Base-by-base conservation (phyloP, 2,888 invertebrate species). In the Pheosia tremula region DNA sequence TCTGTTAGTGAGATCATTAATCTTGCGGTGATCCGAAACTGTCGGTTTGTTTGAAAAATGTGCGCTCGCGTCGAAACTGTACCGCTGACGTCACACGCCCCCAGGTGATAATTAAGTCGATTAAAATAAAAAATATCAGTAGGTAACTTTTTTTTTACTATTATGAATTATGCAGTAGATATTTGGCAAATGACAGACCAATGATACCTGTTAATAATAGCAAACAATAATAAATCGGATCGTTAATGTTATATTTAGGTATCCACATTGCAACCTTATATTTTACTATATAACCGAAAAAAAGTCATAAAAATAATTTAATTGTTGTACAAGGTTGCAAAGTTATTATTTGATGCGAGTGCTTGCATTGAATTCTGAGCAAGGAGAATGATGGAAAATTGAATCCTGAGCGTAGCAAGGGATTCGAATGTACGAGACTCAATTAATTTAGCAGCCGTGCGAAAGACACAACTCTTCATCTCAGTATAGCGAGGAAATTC, bases 1-100 rank as follows among this genome's bases (percentile, higher is more conserved):
- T 83, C 85, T 81, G 86, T 87, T 87, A 83, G 80, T 78, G 74
- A 82, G 81, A 81, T 84, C 86, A 85, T 91, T 89, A 88, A 88
- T 90, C 89, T 86, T 83, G 62, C 61, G 71, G 69, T 83, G 87
- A 85, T 85, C 86, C 82, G 73, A 84, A 89, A 87, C 85, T 89
- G 88, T 90, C 87, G 73, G 76, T 84, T 86, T 84, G 82, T 82
- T 82, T 85, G 82, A 87, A 87, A 88, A 86, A 86, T 84, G 79
- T 81, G 63, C 61, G 59, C 68, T 74, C 72, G 74, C 74, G 78
- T 79, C 74, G 76, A 79, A 86, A 84, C 78, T 80, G 71, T 81
- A 74, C 67, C 72, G 60, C 57, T 83, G 82, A 83, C 82, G 81
- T 83, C 79, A 83, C 69, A 67, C 64, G 68, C 77, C 78, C 71